Percentiles rank a stretch among this genome's conserved stretches.
Conservation (phyloP, 35 echinoderm and acorn worm species). For the Apostichopus californicus region DNA sequence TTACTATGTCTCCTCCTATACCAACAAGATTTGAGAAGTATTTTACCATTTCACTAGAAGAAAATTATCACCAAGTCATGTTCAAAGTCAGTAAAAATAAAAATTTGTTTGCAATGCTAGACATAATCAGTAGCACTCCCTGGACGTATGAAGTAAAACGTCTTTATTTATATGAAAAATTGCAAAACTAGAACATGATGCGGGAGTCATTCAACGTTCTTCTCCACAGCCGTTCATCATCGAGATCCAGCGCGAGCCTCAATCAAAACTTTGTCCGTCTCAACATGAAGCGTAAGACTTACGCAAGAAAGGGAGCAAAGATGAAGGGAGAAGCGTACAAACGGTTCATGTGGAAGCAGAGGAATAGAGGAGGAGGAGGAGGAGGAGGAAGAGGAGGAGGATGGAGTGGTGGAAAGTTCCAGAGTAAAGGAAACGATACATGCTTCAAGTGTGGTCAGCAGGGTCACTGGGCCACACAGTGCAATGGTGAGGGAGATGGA, state of each 20-base stretch:
- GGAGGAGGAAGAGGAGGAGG: slow-evolving; percentile 53
- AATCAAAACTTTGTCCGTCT: slow-evolving; percentile 98
- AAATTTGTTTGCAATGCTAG: no score
- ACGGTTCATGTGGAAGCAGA: slow-evolving; percentile 87
- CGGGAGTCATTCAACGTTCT: neutral
- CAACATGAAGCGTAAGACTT: slow-evolving; percentile 90
- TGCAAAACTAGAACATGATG: no score
- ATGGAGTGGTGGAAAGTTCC: slow-evolving; percentile 36
- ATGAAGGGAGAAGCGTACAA: slow-evolving; percentile 92
- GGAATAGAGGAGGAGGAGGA: slow-evolving; percentile 13
- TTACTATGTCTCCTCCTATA: no score
- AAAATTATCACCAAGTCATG: no score
- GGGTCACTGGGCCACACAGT: slow-evolving; percentile 91
- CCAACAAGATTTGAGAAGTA: no score
- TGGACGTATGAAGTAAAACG: no score
- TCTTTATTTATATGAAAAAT: no score
- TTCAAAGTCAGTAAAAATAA: no score
- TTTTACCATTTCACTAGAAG: no score
- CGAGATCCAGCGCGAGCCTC: slow-evolving; percentile 38
- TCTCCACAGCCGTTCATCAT: neutral
- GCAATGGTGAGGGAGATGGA: slow-evolving; percentile 55
- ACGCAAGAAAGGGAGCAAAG: slow-evolving; percentile 52
- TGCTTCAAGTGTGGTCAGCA: slow-evolving; percentile 97
- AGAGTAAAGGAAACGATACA: slow-evolving; percentile 43
- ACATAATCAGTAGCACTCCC: no score